These are phyloP conservation scores for Empidonax alnorum DNA, from an alignment of 2,113 vertebrate genomes.

Conservation along the genomic window DNA sequence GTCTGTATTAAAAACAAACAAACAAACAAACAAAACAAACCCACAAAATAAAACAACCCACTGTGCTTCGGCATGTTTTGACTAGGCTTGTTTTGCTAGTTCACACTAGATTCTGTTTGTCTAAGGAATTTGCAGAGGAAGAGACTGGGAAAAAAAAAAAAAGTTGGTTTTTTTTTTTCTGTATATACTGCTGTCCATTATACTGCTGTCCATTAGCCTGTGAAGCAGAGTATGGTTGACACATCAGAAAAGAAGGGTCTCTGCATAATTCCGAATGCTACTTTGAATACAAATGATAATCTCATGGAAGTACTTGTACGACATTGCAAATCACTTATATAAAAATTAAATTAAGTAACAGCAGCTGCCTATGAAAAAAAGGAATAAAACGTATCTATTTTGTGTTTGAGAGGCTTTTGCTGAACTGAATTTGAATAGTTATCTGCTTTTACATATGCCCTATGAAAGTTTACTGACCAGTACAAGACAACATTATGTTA, in stretches of 20 bases:
- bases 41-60: background rate
- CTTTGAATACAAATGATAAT: background rate
- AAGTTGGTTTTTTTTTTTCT: background rate
- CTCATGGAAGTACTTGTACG: background rate
- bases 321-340: background rate
- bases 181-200: background rate
- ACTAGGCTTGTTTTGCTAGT: background rate
- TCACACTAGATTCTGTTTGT: background rate
- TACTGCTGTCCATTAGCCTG: background rate
- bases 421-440: background rate
- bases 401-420: background rate
- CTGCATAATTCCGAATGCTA: background rate
- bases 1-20: background rate
- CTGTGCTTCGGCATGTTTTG: background rate
- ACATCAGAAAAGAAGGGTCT: background rate
- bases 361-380: background rate
- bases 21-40: background rate
- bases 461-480: background rate
- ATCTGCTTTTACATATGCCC: background rate
- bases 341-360: background rate
- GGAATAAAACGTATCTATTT: background rate
- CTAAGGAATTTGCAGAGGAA: background rate
- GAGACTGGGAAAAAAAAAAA: background rate
- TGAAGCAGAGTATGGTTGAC: background rate
- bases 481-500: background rate